Percentiles rank a stretch among this genome's conserved stretches.
Evolutionary conservation across 2,888 invertebrate species (phyloP).

Genomic region (Drosophila algonquin): DNA sequence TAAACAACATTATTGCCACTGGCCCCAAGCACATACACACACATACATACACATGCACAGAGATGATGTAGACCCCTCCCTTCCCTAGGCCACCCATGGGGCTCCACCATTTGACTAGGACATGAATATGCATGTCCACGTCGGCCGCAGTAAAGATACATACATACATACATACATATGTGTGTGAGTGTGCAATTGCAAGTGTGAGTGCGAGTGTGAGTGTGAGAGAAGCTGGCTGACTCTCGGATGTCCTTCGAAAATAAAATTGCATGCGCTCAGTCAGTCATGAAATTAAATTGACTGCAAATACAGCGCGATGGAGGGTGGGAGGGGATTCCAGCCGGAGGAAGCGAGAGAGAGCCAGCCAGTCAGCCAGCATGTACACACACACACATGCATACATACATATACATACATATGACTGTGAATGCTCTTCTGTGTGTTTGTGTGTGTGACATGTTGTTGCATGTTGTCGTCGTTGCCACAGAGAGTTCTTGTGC

Average conservation of each 20-base stretch:
- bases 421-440: constrained; percentile 31
- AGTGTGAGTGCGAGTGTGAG: constrained; percentile 21
- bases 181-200: constrained; percentile 4
- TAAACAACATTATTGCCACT: constrained; percentile 62
- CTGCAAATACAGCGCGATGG: constrained; percentile 71
- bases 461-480: constrained; percentile 64
- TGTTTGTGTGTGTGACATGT: constrained; percentile 50
- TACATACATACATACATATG: neutral
- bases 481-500: constrained; percentile 40
- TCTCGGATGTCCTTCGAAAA: constrained; percentile 69
- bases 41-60: neutral
- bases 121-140: constrained; percentile 45
- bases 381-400: neutral
- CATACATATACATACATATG: neutral
- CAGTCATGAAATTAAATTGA: constrained; percentile 82
- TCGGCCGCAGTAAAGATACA: neutral
- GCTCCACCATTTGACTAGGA: constrained; percentile 47
- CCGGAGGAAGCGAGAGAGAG: constrained; percentile 13
- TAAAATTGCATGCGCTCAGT: constrained; percentile 79
- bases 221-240: constrained; percentile 39
- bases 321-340: constrained; percentile 28
- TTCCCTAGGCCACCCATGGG: constrained; percentile 6
- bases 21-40: neutral
- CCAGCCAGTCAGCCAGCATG: constrained; percentile 9
- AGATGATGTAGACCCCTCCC: neutral